Evolutionary conservation across 2,113 vertebrate genomes (phyloP).

Genomic region (Serinus canaria): DNA sequence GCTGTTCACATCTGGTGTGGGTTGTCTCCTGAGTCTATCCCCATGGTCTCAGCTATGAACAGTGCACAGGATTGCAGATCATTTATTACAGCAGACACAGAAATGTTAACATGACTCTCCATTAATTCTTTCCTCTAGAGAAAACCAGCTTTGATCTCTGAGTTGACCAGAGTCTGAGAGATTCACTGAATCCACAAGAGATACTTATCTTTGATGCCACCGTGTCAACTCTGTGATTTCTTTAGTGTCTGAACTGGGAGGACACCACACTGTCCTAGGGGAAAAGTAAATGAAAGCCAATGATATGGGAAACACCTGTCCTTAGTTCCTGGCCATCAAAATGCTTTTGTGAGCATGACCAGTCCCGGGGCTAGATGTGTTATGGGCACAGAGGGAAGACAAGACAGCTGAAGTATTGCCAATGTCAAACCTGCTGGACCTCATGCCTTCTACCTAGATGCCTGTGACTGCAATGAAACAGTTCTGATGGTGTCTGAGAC

Average conservation of each 20-base stretch:
- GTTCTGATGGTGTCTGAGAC: neutral
- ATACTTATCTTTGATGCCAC: neutral
- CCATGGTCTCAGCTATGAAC: neutral
- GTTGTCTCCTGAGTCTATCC: neutral
- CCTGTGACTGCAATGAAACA: neutral
- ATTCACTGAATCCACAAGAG: neutral
- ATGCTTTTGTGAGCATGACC: neutral
- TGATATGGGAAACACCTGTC: neutral
- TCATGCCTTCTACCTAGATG: neutral
- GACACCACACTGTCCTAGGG: neutral
- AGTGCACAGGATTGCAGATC: neutral
- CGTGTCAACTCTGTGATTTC: neutral
- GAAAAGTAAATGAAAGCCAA: neutral
- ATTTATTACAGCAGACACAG: neutral
- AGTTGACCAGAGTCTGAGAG: neutral
- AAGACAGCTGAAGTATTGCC: neutral
- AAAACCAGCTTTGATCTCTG: neutral
- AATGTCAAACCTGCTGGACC: neutral
- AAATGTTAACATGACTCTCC: neutral
- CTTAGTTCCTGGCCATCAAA: neutral
- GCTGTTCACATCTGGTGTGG: neutral
- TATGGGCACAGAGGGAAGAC: neutral
- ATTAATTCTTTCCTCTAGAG: neutral
- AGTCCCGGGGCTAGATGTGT: neutral
- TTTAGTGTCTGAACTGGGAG: neutral